Evolutionary conservation across 2,797 vertebrate species (phyloP).

Genomic region (Natrix natrix): DNA sequence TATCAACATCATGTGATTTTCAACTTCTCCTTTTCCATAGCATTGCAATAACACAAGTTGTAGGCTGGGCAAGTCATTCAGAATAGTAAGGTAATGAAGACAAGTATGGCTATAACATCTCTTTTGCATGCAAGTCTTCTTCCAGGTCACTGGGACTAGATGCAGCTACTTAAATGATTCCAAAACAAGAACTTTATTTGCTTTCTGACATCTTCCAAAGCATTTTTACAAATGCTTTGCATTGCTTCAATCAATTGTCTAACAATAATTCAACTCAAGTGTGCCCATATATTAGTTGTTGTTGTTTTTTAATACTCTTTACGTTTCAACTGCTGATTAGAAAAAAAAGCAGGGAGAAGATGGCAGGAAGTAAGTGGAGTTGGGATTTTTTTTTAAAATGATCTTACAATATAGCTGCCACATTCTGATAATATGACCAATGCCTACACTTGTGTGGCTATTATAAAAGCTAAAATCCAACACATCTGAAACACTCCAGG

Average conservation of each 20-base stretch:
- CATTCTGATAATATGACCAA: neutral
- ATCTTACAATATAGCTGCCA: neutral
- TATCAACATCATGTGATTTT: neutral
- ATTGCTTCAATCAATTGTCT: neutral
- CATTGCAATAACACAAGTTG: neutral
- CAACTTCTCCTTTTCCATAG: neutral
- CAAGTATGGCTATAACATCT: neutral
- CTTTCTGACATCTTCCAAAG: neutral
- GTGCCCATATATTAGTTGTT: neutral
- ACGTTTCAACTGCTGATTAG: neutral
- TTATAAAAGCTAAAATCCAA: neutral
- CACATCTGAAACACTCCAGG: neutral
- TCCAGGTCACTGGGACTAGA: neutral
- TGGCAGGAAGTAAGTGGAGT: neutral
- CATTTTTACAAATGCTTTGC: neutral
- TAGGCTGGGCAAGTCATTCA: neutral
- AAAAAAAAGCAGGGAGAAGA: constrained; percentile 8
- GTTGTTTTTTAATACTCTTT: neutral
- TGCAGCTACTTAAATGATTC: neutral
- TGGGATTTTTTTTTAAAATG: neutral
- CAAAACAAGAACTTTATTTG: neutral
- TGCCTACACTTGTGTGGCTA: neutral
- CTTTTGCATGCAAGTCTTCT: neutral
- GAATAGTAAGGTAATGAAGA: neutral
- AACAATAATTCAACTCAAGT: neutral